phyloP scores from a whole-genome alignment of 2,113 vertebrate genomes.

The Centropus bengalensis region DNA sequence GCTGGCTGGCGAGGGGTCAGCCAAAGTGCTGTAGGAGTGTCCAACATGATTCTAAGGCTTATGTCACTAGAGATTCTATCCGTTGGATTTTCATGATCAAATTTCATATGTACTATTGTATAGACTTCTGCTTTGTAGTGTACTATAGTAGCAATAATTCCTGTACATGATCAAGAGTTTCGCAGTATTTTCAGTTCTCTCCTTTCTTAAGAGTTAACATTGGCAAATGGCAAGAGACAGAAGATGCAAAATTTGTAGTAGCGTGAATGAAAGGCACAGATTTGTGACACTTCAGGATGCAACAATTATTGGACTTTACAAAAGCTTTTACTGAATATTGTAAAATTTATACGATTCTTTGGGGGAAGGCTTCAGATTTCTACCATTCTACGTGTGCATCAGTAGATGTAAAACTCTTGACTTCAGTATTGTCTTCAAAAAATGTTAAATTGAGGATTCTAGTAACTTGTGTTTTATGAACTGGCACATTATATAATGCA shows the following conservation, averaged over 20 bases:
- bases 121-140: conserved; percentile 82
- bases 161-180: conserved; percentile 80
- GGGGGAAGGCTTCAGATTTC: conserved; percentile 74
- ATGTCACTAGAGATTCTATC: conserved; percentile 72
- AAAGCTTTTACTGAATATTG: conserved; percentile 71
- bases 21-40: conserved; percentile 74
- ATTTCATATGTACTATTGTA: conserved; percentile 77
- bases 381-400: conserved; percentile 76
- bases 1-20: conserved; percentile 57
- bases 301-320: conserved; percentile 62
- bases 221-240: conserved; percentile 62
- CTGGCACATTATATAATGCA: conserved; percentile 75
- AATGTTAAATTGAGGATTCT: conserved; percentile 77
- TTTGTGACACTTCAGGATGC: conserved; percentile 56
- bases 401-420: conserved; percentile 78
- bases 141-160: conserved; percentile 86
- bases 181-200: conserved; percentile 66
- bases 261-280: conserved; percentile 48
- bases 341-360: conserved; percentile 71
- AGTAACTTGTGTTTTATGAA: conserved; percentile 76
- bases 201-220: conserved; percentile 68
- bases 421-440: conserved; percentile 78
- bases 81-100: conserved; percentile 81
- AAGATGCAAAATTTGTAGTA: conserved; percentile 50
- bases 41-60: conserved; percentile 76